Percentiles rank a stretch among this genome's conserved stretches.
Conservation (phyloP, 2,888 invertebrate species). For the Iphiclides podalirius region DNA sequence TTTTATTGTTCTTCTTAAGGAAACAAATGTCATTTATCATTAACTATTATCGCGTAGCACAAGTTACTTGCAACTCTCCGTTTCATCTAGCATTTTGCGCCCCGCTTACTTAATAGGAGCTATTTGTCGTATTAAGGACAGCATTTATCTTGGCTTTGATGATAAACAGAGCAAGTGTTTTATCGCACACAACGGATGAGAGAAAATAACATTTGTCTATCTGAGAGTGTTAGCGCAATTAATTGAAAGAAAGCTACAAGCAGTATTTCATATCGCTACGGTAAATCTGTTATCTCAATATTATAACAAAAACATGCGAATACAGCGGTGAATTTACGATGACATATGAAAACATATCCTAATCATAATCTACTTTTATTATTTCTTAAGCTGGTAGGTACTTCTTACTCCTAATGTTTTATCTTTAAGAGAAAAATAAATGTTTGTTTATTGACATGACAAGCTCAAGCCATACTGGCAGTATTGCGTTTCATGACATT, state of each 20-base stretch:
- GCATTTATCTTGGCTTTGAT: conserved; percentile 34
- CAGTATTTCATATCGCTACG: conserved; percentile 11
- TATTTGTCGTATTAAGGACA: conserved; percentile 39
- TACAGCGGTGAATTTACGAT: too few relatives aligned
- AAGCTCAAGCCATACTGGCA: too few relatives aligned
- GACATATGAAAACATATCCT: too few relatives aligned
- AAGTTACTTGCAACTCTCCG: conserved; percentile 25
- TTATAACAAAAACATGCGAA: conserved; percentile 3
- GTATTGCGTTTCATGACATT: too few relatives aligned
- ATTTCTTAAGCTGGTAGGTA: too few relatives aligned
- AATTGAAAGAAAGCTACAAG: conserved; percentile 20
- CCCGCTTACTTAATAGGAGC: conserved; percentile 33
- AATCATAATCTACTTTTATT: too few relatives aligned
- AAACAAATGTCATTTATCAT: conserved; percentile 17
- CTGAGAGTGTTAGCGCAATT: conserved; percentile 22
- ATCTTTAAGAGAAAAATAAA: not conserved
- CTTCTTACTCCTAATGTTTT: not conserved
- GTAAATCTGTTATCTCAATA: conserved; percentile 6
- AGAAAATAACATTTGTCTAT: conserved; percentile 24
- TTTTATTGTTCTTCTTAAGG: conserved; percentile 24
- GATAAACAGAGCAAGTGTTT: conserved; percentile 32
- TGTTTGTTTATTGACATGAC: too few relatives aligned
- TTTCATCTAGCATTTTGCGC: conserved; percentile 25
- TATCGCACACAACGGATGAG: conserved; percentile 19
- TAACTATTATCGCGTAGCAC: conserved; percentile 4